A percentile compares a stretch with the other conserved stretches of the same genome.
Conservation (phyloP, 2,113 vertebrate species). For the Todiramphus saurophagus region DNA sequence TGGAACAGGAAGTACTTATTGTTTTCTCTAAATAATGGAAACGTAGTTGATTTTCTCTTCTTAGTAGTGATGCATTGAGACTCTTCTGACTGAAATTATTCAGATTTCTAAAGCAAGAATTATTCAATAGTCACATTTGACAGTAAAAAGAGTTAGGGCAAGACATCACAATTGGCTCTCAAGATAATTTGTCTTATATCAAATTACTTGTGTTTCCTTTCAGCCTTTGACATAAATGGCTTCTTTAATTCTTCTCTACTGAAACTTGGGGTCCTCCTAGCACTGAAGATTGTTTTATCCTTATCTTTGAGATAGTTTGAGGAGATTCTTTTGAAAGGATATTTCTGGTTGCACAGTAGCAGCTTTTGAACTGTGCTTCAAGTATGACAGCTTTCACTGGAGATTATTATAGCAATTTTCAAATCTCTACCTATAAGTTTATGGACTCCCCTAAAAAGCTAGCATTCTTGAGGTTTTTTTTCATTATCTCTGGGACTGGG, state of each 20-base stretch:
- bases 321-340: neutral
- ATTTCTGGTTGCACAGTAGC: neutral
- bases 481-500: neutral
- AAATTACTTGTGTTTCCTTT: neutral
- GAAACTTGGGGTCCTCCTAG: neutral
- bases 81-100: neutral
- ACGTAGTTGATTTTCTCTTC: neutral
- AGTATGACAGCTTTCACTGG: neutral
- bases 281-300: neutral
- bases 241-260: neutral
- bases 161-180: neutral
- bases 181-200: neutral
- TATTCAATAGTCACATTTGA: neutral
- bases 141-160: neutral
- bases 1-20: slow-evolving; percentile 8
- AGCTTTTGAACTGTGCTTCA: neutral
- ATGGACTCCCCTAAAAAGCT: neutral
- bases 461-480: neutral
- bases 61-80: neutral
- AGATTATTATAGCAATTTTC: neutral
- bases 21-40: neutral
- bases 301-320: neutral
- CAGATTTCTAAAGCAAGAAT: neutral
- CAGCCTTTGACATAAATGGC: neutral
- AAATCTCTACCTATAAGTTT: neutral